Evolutionary conservation across 2,797 vertebrate genomes (phyloP), one percentile per base, ranked within the genome.

Genomic region (Lacerta viridis): DNA sequence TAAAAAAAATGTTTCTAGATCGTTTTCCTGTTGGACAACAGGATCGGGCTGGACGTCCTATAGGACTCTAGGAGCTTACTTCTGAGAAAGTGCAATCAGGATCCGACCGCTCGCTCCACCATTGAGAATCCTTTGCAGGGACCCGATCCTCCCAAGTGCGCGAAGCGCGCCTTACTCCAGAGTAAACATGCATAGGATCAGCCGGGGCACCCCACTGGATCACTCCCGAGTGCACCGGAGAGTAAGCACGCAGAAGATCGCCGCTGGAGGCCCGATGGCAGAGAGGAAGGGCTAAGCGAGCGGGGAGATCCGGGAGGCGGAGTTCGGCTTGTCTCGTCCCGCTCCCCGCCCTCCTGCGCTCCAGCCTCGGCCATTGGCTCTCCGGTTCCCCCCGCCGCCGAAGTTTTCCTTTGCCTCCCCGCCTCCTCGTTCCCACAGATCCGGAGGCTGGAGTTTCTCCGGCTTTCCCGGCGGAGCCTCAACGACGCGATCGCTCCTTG

Each of bases 381-480:
- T 3, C 36, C 33, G 61, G n/a, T 0, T 36, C 2, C 20, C 11
- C n/a, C 7, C 72, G 20, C 55, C 11, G 77, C 68, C 3, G 10
- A 6, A 71, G 25, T 13, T 41, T 20, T 25, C 64, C 50, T 0
- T 39, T 43, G 66, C 20, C 15, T 5, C 68, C 87, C 93, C 72
- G 85, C 78, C 90, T 76, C 90, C 87, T 33, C 84, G 71, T 83
- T 10, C 76, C 9, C 79, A 10, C 61, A 36, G 36, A n/a, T 1
- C 87, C 55, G 64, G 13, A 55, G 17, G 43, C 23, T 33, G 61
- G 61, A n/a, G 75, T 55, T 25, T 25, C 64, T 39, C 4, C n/a
- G 7, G 68, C n/a, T 66, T 71, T 50, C 39, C 79, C 36, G 15
- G 68, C n/a, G 10, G 18, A 27, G 66, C 50, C 13, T 55, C 50